Evolutionary conservation across 2,113 vertebrate genomes (phyloP), one percentile per base, ranked within the genome.

Genomic region (Megaleporinus macrocephalus): DNA sequence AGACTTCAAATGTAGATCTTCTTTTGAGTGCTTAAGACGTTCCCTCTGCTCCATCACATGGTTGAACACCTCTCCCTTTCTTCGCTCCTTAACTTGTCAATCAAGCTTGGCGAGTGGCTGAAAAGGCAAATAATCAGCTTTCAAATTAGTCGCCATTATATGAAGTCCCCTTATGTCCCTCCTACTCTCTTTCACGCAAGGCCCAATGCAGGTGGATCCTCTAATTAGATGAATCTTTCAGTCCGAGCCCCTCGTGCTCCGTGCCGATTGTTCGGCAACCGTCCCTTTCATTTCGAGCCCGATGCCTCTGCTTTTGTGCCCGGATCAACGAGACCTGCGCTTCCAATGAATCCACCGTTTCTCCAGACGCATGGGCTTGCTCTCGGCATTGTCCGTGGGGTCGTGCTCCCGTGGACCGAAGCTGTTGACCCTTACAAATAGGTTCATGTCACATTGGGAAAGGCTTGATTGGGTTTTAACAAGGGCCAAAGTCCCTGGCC

Each of bases 351-450:
- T 93, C 86, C 83, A 86, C 81, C 85, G 61, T 69, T 82, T 82
- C 69, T 78, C 62, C 51, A 51, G 76, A 61, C 65, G 70, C 78
- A 85, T 68, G 69, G 76, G 18, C 71, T 89, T 80, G 73, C 86
- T 80, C 83, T 87, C 86, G 73, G 81, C 72, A 88, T 81, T 89
- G 84, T 89, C 51, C 73, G 66, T 79, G 85, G 89, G 89, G 88
- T 91, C 87, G 79, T 83, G 83, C 86, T 89, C 90, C 86, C 76
- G 70, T 83, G 90, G 87, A 90, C 86, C 85, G 92, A 87, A 88
- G 88, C 90, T 87, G 92, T 91, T 93, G 92, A 94, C 93, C 91
- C 87, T 86, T 86, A 90, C 85, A 88, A 92, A 93, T 90, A 86
- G 88, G 92, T 89, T 91, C 88, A 87, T 91, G 90, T 90, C 89